Percentiles rank a stretch among this genome's conserved stretches.
Conservation (phyloP, 2,888 invertebrate genomes). For the Hipparchia sbordonii region DNA sequence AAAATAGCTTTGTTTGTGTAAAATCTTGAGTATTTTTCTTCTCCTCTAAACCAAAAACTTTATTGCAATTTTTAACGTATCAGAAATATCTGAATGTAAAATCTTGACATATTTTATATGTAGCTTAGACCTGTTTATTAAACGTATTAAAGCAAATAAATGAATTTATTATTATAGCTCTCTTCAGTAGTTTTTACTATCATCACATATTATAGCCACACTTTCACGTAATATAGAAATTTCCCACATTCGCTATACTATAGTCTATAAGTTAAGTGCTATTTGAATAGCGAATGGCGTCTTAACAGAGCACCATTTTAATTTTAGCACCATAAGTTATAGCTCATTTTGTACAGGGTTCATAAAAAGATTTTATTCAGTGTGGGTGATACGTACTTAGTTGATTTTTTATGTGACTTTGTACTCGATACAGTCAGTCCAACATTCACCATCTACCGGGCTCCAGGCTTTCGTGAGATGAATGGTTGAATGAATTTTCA, state of each 20-base stretch:
- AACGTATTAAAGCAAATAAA: too few relatives aligned
- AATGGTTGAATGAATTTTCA: too few relatives aligned
- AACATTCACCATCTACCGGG: too few relatives aligned
- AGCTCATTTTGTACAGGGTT: not conserved
- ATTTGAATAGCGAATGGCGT: not conserved
- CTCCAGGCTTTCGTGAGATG: too few relatives aligned
- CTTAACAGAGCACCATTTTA: not conserved
- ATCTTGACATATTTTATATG: too few relatives aligned
- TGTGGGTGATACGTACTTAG: not conserved
- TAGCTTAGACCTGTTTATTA: too few relatives aligned
- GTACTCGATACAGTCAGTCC: not conserved
- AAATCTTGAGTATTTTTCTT: not conserved
- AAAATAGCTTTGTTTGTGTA: not conserved
- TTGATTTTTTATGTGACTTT: not conserved
- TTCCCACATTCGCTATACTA: not conserved
- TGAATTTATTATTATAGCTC: not conserved
- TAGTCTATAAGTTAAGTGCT: not conserved
- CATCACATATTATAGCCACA: not conserved
- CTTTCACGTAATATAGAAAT: not conserved
- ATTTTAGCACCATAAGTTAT: constrained; percentile 12
- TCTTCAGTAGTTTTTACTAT: not conserved
- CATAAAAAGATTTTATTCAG: constrained; percentile 8
- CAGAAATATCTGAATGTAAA: too few relatives aligned
- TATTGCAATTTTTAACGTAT: too few relatives aligned
- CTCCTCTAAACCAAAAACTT: too few relatives aligned